Conservation (phyloP, 2,113 vertebrate genomes). For the Mohoua ochrocephala region DNA sequence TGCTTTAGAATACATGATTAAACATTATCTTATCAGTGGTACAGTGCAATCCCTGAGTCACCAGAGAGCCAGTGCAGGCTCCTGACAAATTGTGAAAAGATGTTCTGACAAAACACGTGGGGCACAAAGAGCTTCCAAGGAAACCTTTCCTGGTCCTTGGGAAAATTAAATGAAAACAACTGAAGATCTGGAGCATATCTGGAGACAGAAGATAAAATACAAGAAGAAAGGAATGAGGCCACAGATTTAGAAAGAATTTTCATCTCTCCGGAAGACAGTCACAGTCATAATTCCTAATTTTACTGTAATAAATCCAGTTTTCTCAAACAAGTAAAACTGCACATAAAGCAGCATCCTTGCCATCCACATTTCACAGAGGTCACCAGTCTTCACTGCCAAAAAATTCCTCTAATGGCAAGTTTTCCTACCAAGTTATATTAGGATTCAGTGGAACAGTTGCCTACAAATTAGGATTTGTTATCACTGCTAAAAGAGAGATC, state of each 20-base stretch:
- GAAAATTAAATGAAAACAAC: neutral
- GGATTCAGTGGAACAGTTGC: neutral
- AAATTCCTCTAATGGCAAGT: neutral
- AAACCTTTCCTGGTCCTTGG: neutral
- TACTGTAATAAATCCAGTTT: neutral
- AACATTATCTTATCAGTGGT: slow-evolving; percentile 23
- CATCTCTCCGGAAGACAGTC: neutral
- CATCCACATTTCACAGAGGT: neutral
- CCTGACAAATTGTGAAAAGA: neutral
- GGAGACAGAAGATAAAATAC: neutral
- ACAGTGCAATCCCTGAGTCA: slow-evolving; percentile 8
- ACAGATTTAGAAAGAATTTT: neutral
- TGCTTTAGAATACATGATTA: slow-evolving; percentile 44
- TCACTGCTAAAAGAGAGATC: neutral
- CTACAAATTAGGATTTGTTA: neutral
- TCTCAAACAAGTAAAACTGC: neutral
- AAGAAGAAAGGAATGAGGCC: neutral
- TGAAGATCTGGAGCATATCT: neutral
- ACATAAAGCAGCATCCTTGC: neutral
- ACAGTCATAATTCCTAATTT: neutral
- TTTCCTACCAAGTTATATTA: neutral
- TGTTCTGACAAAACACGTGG: neutral
- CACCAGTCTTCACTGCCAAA: neutral
- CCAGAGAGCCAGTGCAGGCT: neutral
- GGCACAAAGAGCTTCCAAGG: neutral